Base-by-base conservation (phyloP, 2,113 vertebrate species). In the Girardinichthys multiradiatus region DNA sequence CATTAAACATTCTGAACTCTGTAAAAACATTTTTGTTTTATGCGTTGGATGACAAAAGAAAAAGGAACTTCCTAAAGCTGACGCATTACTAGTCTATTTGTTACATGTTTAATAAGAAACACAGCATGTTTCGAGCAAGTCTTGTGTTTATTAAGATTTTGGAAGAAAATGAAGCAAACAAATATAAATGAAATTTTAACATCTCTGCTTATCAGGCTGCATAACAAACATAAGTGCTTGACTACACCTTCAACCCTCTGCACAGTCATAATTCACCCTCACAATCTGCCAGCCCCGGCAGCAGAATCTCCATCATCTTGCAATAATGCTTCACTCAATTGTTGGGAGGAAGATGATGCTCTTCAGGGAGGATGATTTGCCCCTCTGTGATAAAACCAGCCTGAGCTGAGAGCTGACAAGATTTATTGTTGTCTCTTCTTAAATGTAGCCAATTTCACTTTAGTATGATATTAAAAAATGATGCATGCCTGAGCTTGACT, bases 381-480 rank as follows among this genome's bases (percentile, higher is more conserved):
- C 75, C 82, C 77, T 70, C 57, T 17, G 57, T 60, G 82, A 89
- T 89, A 89, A 90, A 87, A 83, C 70, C 84, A 73, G 74, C 71
- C 29, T 71, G 73, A 68, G 82, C 85, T 84, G 72, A 84, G 86
- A 71, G 79, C 80, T n/a, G 73, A 35, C 27, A 73, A 83, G 92
- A 95, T 94, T 93, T 91, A 94, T 93, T 39, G 76, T 76, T 4
- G 19, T 75, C 91, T 91, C 93, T 87, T 70, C 90, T 93, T 93
- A 88, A 94, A 92, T 91, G 87, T 88, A 91, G 92, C 93, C 93
- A 93, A 94, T 94, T 92, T 87, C 91, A 75, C 90, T 91, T 91
- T 92, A 94, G 93, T 93, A 87, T 60, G 79, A 92, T 93, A 93
- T 93, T 93, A 93, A 89, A 93, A 91, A 89, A 92, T 93, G 93